phyloP scores from a whole-genome alignment of 2,888 invertebrate species.

The Idaea straminata region DNA sequence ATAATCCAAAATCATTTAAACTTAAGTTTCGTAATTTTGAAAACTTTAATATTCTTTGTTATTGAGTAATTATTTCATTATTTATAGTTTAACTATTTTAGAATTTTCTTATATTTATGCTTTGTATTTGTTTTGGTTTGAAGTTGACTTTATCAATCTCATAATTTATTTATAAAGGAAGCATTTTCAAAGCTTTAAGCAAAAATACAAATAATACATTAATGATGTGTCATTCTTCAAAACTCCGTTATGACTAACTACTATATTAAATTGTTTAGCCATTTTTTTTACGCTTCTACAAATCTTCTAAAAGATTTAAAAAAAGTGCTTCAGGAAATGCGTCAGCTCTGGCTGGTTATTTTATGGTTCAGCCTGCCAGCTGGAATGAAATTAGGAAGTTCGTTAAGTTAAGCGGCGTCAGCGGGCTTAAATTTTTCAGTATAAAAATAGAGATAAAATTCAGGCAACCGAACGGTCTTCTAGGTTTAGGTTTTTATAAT shows the following conservation, averaged over 20 bases:
- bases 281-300: too few relatives aligned
- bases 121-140: neutral
- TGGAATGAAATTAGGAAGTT: constrained; percentile 14
- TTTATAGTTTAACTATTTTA: neutral
- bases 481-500: too few relatives aligned
- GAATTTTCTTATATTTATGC: neutral
- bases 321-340: constrained; percentile 8
- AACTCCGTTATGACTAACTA: too few relatives aligned
- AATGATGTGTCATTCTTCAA: too few relatives aligned
- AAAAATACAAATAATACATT: too few relatives aligned
- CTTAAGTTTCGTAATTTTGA: neutral
- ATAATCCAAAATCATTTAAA: neutral
- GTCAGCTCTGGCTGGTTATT: constrained; percentile 8
- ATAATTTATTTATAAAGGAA: too few relatives aligned
- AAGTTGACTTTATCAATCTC: too few relatives aligned
- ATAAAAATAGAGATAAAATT: too few relatives aligned
- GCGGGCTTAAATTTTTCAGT: neutral
- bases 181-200: too few relatives aligned
- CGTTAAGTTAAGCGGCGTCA: constrained; percentile 10
- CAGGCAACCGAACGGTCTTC: too few relatives aligned
- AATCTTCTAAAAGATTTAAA: too few relatives aligned
- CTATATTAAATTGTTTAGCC: too few relatives aligned
- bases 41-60: neutral
- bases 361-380: constrained; percentile 8
- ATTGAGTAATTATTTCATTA: neutral